A percentile compares a stretch with the other conserved stretches of the same genome.
These are phyloP conservation scores for Hypocryptadius cinnamomeus DNA, from an alignment of 2,113 vertebrate genomes.

Conservation along the genomic window DNA sequence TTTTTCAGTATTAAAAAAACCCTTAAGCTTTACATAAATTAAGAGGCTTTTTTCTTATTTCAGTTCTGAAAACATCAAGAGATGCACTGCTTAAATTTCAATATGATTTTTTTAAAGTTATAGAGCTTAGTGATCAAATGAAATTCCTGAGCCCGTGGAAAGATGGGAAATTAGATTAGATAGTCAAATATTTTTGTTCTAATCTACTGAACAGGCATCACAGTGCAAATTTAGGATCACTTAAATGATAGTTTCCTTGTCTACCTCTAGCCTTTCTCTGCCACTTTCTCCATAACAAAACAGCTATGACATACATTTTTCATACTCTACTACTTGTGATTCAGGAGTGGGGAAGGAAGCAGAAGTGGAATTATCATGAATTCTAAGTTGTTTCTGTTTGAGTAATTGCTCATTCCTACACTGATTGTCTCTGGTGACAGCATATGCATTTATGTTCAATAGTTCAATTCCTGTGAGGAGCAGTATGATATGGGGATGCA, in stretches of 20 bases:
- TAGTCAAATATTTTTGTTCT: not conserved
- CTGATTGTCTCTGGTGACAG: not conserved
- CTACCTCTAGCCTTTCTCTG: not conserved
- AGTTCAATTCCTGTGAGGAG: not conserved
- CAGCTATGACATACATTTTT: not conserved
- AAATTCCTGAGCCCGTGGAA: not conserved
- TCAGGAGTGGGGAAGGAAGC: not conserved
- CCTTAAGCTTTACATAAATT: not conserved
- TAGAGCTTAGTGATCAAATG: not conserved
- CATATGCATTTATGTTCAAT: not conserved
- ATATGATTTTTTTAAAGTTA: not conserved
- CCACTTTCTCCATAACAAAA: not conserved
- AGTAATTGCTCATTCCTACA: not conserved
- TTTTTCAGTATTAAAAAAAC: not conserved
- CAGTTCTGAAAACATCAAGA: not conserved
- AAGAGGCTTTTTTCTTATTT: not conserved
- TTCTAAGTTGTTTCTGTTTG: not conserved
- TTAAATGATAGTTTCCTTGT: not conserved
- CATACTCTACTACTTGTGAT: not conserved
- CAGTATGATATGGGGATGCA: not conserved
- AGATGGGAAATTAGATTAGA: not conserved
- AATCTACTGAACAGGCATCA: not conserved
- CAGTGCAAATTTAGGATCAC: not conserved
- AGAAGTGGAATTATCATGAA: not conserved
- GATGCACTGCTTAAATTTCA: not conserved